Evolutionary conservation across 2,113 vertebrate genomes (phyloP).

Genomic region (Megaceryle maxima): DNA sequence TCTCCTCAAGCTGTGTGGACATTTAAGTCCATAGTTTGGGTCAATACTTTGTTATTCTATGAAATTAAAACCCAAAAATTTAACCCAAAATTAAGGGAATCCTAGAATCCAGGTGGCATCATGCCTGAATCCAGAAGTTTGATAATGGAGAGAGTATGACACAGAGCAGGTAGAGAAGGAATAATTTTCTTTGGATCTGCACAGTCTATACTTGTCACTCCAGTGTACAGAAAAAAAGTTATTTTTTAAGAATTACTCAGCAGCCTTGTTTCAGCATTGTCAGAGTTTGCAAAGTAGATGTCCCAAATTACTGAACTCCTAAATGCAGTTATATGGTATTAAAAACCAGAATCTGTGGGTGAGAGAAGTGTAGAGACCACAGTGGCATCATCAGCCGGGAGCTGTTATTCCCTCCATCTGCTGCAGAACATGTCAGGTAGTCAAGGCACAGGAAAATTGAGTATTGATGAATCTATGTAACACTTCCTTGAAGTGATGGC

Average conservation of each 20-base stretch:
- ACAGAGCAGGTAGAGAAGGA: neutral
- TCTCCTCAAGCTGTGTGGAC: neutral
- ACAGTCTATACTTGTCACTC: neutral
- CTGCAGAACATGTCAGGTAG: constrained; percentile 12
- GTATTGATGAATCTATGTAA: constrained; percentile 31
- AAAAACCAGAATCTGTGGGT: neutral
- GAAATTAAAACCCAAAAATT: neutral
- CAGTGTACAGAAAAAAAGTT: neutral
- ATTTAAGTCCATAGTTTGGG: neutral
- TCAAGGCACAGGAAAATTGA: neutral
- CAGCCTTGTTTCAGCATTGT: neutral
- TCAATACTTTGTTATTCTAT: neutral
- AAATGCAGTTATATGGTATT: neutral
- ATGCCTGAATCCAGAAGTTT: neutral
- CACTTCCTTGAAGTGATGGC: constrained; percentile 30
- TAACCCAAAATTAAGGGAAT: neutral
- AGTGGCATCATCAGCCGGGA: constrained; percentile 2
- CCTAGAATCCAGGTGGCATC: neutral
- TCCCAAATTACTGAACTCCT: neutral
- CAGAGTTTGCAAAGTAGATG: neutral
- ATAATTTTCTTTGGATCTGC: neutral
- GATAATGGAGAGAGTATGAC: neutral
- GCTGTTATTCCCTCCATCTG: neutral
- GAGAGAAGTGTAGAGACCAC: neutral
- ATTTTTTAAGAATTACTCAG: constrained; percentile 4